Evolutionary conservation across 2,113 vertebrate species (phyloP).

Genomic region (Pluvianellus socialis): DNA sequence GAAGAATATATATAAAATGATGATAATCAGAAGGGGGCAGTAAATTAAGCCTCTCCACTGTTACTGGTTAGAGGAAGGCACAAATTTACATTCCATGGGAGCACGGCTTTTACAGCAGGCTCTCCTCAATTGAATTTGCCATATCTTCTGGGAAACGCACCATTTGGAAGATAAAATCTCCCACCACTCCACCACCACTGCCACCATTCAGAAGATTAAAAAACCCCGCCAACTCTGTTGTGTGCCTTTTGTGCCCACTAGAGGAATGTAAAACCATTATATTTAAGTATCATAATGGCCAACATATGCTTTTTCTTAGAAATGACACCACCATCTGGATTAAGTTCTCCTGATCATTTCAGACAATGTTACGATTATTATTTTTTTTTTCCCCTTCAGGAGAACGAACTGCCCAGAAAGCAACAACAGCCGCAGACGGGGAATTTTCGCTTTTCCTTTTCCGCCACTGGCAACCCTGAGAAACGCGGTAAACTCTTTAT

Average conservation of each 20-base stretch:
- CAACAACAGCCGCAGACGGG: constrained; percentile 24
- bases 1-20: constrained; percentile 62
- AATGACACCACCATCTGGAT: constrained; percentile 83
- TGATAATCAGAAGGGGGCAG: background rate
- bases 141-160: constrained; percentile 68
- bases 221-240: constrained; percentile 67
- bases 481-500: background rate
- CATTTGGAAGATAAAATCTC: constrained; percentile 72
- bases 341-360: constrained; percentile 79
- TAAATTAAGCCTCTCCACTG: constrained; percentile 70
- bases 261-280: constrained; percentile 84
- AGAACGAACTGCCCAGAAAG: constrained; percentile 44
- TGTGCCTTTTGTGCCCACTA: constrained; percentile 74
- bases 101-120: constrained; percentile 43
- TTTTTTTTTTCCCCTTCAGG: constrained; percentile 57
- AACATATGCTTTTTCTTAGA: constrained; percentile 86
- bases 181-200: constrained; percentile 55
- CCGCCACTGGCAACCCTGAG: background rate
- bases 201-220: constrained; percentile 71
- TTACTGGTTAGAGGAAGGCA: constrained; percentile 54
- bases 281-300: constrained; percentile 84
- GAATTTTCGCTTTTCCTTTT: constrained; percentile 18
- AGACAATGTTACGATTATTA: constrained; percentile 75
- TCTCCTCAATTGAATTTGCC: constrained; percentile 60
- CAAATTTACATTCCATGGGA: constrained; percentile 62